These are phyloP conservation scores for Danio rerio DNA, from an alignment of 2,113 vertebrate species.

Conservation along the genomic window DNA sequence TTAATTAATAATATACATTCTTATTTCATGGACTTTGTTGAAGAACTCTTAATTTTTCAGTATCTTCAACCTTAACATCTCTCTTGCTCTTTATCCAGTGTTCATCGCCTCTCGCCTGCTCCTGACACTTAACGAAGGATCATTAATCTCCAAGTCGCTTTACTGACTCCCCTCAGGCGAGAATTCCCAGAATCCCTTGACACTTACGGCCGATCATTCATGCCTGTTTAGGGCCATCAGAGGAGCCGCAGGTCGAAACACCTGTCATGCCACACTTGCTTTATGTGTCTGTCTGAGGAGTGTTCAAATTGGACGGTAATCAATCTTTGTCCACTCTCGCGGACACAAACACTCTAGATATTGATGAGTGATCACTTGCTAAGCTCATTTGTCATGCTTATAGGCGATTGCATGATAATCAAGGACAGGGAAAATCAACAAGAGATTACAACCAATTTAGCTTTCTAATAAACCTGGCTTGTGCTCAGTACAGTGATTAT, in stretches of 20 bases:
- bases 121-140: neutral
- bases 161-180: conserved; percentile 21
- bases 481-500: neutral
- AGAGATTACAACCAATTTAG: neutral
- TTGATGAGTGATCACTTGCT: neutral
- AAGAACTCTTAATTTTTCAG: neutral
- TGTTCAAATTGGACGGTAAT: neutral
- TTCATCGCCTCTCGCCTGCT: neutral
- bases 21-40: too few species aligned
- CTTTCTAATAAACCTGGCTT: neutral
- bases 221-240: neutral
- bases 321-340: conserved; percentile 4
- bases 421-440: neutral
- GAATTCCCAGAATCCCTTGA: conserved; percentile 34
- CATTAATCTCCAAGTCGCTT: conserved; percentile 10
- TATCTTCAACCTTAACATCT: neutral
- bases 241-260: conserved; percentile 6
- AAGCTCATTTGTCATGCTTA: conserved; percentile 27
- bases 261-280: conserved; percentile 30
- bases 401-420: neutral
- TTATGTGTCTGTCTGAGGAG: conserved; percentile 45
- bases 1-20: too few species aligned
- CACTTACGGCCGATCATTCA: conserved; percentile 30
- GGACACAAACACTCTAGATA: conserved; percentile 3
- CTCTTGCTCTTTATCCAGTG: neutral